Evolutionary conservation across 2,797 vertebrate species (phyloP).

Genomic region (Microctenopoma lineatum): DNA sequence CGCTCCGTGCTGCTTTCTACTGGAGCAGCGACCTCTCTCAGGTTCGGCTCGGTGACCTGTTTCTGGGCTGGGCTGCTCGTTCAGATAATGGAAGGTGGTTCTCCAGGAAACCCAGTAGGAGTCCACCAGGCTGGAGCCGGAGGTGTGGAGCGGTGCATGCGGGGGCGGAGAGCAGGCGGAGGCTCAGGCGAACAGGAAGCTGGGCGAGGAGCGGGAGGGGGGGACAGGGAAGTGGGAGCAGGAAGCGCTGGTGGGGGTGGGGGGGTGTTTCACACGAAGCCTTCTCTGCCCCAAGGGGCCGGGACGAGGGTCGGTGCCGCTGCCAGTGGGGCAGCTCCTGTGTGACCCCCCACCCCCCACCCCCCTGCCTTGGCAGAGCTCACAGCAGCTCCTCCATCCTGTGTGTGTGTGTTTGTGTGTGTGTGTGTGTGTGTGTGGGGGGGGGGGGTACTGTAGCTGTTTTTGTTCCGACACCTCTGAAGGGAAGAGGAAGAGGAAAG

Average conservation of each 20-base stretch:
- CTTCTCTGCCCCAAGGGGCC: constrained; percentile 80
- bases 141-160: constrained; percentile 38
- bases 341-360: constrained; percentile 57
- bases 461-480: constrained; percentile 84
- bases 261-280: constrained; percentile 87
- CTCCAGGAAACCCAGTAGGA: constrained; percentile 82
- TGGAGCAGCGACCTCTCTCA: too few relatives aligned
- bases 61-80: constrained; percentile 51
- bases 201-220: constrained; percentile 33
- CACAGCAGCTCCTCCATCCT: constrained; percentile 65
- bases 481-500: constrained; percentile 62
- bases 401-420: too few relatives aligned
- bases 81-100: constrained; percentile 87
- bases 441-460: constrained; percentile 69
- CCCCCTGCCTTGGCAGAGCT: constrained; percentile 68
- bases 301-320: constrained; percentile 78
- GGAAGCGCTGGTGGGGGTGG: constrained; percentile 84
- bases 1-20: too few relatives aligned
- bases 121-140: constrained; percentile 82
- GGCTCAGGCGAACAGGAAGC: constrained; percentile 43
- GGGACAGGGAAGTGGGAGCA: constrained; percentile 79
- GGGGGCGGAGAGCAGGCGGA: constrained; percentile 48
- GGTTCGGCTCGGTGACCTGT: too few relatives aligned
- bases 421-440: too few relatives aligned
- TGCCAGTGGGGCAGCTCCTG: constrained; percentile 43